phyloP scores from a whole-genome alignment of 2,113 vertebrate species.

The Chaetorhynchus papuensis region DNA sequence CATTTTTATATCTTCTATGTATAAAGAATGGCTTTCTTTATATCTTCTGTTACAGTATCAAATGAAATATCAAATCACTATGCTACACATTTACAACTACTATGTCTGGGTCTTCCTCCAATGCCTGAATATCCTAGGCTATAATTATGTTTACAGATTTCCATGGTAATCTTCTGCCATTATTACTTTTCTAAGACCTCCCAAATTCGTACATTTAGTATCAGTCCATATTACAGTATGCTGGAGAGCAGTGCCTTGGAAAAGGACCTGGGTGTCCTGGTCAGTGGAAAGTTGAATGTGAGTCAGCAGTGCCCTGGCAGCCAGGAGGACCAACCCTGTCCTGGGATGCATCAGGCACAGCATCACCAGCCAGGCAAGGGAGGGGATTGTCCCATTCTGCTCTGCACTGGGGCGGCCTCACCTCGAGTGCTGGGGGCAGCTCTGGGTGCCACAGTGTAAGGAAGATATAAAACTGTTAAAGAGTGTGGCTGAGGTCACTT shows the following conservation, averaged over 20 bases:
- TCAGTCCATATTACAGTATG: background rate
- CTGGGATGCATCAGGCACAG: background rate
- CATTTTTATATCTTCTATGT: background rate
- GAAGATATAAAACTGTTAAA: background rate
- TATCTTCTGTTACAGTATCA: accelerated
- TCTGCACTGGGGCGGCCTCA: accelerated
- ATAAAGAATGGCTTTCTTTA: background rate
- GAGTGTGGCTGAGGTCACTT: background rate
- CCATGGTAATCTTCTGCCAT: background rate
- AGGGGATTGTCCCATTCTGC: background rate
- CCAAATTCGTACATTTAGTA: background rate
- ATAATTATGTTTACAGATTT: background rate
- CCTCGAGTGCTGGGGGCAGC: accelerated
- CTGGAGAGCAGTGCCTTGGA: background rate
- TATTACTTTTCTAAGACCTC: background rate
- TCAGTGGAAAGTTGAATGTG: accelerated
- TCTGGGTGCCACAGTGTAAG: background rate
- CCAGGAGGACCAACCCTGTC: accelerated
- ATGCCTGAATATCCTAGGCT: background rate
- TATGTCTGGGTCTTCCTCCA: background rate
- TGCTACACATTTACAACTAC: background rate
- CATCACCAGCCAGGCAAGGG: accelerated
- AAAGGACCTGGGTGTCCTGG: background rate
- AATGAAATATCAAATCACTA: background rate
- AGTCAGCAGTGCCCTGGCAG: background rate